Conservation (phyloP, 2,113 vertebrate genomes). For the Urocolius indicus region DNA sequence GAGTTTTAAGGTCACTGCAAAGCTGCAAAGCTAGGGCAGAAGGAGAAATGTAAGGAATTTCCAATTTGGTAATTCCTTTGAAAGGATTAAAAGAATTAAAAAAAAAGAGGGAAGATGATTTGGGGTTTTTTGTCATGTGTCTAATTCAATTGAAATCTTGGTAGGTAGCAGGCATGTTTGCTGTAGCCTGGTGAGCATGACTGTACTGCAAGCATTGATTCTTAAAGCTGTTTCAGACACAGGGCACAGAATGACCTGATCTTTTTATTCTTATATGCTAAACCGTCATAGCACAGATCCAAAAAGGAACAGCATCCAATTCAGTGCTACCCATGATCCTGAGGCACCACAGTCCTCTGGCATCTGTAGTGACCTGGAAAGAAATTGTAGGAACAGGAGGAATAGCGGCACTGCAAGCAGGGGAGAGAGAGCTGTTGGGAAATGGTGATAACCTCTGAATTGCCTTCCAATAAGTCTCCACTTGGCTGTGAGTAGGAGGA, state of each 20-base stretch:
- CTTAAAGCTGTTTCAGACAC: not conserved
- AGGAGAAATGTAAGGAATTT: not conserved
- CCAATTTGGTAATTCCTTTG: not conserved
- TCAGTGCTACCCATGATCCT: not conserved
- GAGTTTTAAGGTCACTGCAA: slow-evolving; percentile 33
- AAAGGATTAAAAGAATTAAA: not conserved
- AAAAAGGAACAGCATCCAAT: not conserved
- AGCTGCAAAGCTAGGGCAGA: slow-evolving; percentile 7
- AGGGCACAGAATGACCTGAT: not conserved
- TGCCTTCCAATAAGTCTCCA: slow-evolving; percentile 5
- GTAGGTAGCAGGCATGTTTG: not conserved
- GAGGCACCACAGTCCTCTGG: not conserved
- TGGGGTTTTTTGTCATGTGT: not conserved
- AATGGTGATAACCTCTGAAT: slow-evolving; percentile 8
- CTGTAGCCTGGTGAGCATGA: not conserved
- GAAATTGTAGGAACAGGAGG: not conserved
- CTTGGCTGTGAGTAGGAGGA: not conserved
- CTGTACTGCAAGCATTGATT: not conserved
- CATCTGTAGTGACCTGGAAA: not conserved
- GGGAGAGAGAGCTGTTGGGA: not conserved
- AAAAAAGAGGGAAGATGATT: not conserved
- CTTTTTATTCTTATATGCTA: not conserved
- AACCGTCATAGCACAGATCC: not conserved
- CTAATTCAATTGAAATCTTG: not conserved
- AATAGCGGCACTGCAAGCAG: not conserved